phyloP scores from a whole-genome alignment of 2,888 invertebrate genomes.

The Atethmia centrago region DNA sequence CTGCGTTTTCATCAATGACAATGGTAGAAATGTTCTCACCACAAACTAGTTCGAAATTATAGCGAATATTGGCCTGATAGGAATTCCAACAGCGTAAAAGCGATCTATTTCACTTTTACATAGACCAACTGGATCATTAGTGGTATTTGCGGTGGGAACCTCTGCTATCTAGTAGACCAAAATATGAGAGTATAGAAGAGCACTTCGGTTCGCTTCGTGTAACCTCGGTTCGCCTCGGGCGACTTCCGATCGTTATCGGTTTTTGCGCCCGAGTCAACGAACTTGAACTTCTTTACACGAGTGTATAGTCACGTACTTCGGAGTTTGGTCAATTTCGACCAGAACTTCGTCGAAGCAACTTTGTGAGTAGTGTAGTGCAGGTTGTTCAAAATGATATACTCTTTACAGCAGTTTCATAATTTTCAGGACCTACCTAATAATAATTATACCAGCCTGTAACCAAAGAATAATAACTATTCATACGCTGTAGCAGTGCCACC shows the following conservation, averaged over 20 bases:
- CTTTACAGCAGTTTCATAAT: neutral
- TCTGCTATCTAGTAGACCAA: neutral
- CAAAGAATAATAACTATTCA: too few relatives aligned
- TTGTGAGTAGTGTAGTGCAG: too few relatives aligned
- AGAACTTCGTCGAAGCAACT: too few relatives aligned
- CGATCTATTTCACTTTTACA: constrained; percentile 46
- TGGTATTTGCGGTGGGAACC: constrained; percentile 42
- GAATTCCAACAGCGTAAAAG: constrained; percentile 23
- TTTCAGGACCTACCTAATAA: neutral
- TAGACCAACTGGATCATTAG: constrained; percentile 34
- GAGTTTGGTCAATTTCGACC: too few relatives aligned
- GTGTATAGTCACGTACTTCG: too few relatives aligned
- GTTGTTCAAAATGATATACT: constrained; percentile 32
- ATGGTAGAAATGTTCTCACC: neutral
- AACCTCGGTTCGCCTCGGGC: too few relatives aligned
- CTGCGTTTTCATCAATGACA: neutral
- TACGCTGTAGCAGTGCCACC: too few relatives aligned
- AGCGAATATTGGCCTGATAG: constrained; percentile 25
- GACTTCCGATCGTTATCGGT: too few relatives aligned
- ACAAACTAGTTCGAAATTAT: constrained; percentile 15
- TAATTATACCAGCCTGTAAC: neutral
- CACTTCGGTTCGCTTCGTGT: too few relatives aligned
- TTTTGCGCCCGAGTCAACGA: too few relatives aligned
- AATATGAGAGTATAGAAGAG: too few relatives aligned
- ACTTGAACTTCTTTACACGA: too few relatives aligned